Percentiles rank a stretch among this genome's conserved stretches.
These are phyloP conservation scores for Dreissena polymorpha DNA, from an alignment of 1,140 invertebrate species.

Conservation along the genomic window DNA sequence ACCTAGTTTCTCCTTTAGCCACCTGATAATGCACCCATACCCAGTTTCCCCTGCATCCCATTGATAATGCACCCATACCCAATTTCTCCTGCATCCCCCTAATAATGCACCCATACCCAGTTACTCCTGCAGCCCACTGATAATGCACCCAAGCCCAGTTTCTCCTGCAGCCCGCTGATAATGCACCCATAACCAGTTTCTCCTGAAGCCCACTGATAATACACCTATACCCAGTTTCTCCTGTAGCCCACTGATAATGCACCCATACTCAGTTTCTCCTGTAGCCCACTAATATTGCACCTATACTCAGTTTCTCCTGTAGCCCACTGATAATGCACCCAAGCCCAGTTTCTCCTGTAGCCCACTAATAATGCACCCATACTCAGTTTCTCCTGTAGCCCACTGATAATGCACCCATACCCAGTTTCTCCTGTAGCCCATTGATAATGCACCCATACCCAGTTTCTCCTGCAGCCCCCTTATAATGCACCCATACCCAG, in stretches of 20 bases:
- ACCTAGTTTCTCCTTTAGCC: background rate
- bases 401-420: background rate
- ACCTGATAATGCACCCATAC: background rate
- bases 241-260: background rate
- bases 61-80: background rate
- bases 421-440: background rate
- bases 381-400: background rate
- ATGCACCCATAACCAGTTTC: background rate
- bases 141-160: background rate
- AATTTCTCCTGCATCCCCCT: background rate
- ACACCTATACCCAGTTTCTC: background rate
- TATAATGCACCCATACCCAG: background rate
- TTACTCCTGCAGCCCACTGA: background rate
- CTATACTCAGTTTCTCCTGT: background rate
- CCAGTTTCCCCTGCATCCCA: background rate
- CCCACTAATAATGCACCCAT: background rate
- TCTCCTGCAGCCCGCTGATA: background rate
- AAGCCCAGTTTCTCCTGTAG: background rate
- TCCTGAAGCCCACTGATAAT: background rate
- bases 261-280: background rate
- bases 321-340: background rate
- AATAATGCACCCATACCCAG: background rate
- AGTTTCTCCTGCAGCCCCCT: background rate
- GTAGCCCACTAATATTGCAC: background rate
- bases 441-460: background rate